Conservation (phyloP, 1,140 invertebrate genomes). For the Hyles euphorbiae region DNA sequence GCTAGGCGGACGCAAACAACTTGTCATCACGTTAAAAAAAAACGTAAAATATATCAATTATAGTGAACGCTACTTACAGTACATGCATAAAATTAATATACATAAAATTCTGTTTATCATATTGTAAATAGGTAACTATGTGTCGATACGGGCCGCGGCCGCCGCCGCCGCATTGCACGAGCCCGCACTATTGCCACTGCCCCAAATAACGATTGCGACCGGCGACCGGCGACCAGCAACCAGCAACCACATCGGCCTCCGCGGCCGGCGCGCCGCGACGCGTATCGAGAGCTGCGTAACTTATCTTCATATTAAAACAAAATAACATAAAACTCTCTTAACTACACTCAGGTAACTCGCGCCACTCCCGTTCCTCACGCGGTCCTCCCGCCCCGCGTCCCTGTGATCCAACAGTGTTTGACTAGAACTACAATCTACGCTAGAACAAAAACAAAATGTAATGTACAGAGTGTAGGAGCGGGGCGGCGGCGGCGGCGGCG, state of each 20-base stretch:
- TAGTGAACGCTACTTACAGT: conserved; percentile 21
- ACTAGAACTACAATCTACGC: conserved; percentile 29
- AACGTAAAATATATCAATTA: conserved; percentile 23
- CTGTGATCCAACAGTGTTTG: conserved; percentile 21
- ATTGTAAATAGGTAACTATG: conserved; percentile 51
- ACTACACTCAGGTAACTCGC: conserved; percentile 43
- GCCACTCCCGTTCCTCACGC: conserved; percentile 11
- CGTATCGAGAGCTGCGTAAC: conserved; percentile 34
- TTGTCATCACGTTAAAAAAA: conserved; percentile 35
- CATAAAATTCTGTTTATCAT: conserved; percentile 27
- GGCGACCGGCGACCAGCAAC: neutral
- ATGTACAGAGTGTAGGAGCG: conserved; percentile 1
- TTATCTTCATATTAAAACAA: conserved; percentile 31
- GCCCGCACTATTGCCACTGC: neutral
- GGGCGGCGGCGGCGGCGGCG: neutral
- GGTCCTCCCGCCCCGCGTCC: too few relatives aligned
- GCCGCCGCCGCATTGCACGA: neutral
- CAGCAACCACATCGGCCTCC: neutral
- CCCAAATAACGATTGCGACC: too few relatives aligned
- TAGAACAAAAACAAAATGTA: conserved; percentile 13
- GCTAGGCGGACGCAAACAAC: conserved; percentile 35
- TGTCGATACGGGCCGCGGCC: conserved; percentile 29
- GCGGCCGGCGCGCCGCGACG: conserved; percentile 17
- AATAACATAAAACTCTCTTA: conserved; percentile 34
- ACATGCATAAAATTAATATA: conserved; percentile 47